These are phyloP conservation scores for Morelia viridis DNA, from an alignment of 2,797 vertebrate genomes.

Conservation along the genomic window DNA sequence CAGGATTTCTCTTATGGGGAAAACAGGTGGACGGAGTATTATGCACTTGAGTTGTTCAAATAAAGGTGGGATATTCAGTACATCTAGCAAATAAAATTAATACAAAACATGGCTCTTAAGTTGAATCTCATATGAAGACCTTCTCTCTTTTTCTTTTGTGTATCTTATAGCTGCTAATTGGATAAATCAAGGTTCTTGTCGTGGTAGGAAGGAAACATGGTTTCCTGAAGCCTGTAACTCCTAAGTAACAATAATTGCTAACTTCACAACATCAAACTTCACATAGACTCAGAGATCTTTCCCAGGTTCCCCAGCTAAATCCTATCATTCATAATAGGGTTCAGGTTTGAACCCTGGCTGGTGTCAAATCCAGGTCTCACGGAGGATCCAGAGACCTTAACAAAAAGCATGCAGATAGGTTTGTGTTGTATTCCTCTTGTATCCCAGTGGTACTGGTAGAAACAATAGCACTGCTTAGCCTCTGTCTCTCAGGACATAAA, in stretches of 20 bases:
- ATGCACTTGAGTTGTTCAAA: no score
- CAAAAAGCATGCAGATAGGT: background rate
- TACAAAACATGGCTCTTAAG: no score
- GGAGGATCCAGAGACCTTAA: background rate
- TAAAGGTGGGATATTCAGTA: no score
- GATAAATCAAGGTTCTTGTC: background rate
- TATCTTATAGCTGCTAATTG: background rate
- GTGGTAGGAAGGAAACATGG: background rate
- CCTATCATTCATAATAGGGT: background rate
- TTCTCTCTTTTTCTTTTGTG: background rate
- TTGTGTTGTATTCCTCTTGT: background rate
- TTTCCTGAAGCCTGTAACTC: background rate
- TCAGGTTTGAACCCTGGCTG: background rate
- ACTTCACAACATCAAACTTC: background rate
- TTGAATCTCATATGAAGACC: background rate
- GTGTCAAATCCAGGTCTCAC: no score
- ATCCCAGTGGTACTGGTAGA: background rate
- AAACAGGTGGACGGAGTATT: no score
- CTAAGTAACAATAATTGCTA: background rate
- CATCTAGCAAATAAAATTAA: background rate
- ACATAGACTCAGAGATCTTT: background rate
- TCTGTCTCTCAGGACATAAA: conserved; percentile 45
- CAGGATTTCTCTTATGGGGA: no score
- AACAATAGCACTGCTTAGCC: background rate
- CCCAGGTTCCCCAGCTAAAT: background rate